These are phyloP conservation scores for Uropetala carovei DNA, from an alignment of 2,888 invertebrate genomes.

Conservation along the genomic window DNA sequence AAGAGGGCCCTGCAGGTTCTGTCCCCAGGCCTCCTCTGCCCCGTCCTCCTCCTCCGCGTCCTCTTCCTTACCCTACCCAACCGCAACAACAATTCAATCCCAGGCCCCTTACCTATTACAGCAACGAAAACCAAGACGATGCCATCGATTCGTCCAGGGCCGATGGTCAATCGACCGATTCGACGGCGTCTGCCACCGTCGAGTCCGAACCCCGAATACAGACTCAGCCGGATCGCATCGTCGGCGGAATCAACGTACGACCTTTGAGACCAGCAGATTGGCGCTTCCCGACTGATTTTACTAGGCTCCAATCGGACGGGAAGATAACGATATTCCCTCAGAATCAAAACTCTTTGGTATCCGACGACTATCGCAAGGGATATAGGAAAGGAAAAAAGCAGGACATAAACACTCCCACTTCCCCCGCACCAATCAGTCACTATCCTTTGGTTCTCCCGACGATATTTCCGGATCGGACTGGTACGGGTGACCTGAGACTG, in stretches of 20 bases:
- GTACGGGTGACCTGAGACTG: constrained; percentile 71
- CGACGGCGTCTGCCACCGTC: not conserved
- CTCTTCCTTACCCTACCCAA: not conserved
- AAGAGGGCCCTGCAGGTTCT: not conserved
- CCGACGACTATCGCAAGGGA: not conserved
- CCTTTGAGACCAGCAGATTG: not conserved
- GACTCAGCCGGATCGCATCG: not conserved
- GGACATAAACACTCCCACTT: not conserved
- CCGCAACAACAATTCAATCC: constrained; percentile 3
- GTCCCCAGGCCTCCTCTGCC: not conserved
- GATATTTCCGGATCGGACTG: constrained; percentile 71
- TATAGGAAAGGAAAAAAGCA: constrained; percentile 24
- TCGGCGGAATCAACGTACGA: not conserved
- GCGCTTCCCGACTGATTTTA: not conserved
- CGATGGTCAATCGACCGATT: not conserved
- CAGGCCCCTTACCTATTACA: constrained; percentile 1
- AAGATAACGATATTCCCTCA: constrained; percentile 30
- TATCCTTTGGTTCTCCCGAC: constrained; percentile 61
- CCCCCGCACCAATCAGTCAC: not conserved
- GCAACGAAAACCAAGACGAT: not conserved
- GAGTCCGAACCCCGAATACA: constrained; percentile 38
- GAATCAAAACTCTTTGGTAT: not conserved
- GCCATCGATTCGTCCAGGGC: not conserved
- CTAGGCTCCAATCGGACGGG: not conserved
- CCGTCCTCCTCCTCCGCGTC: not conserved